Evolutionary conservation across 2,888 invertebrate genomes (phyloP), one percentile per base, ranked within the genome.

Genomic region (Diploptera punctata): DNA sequence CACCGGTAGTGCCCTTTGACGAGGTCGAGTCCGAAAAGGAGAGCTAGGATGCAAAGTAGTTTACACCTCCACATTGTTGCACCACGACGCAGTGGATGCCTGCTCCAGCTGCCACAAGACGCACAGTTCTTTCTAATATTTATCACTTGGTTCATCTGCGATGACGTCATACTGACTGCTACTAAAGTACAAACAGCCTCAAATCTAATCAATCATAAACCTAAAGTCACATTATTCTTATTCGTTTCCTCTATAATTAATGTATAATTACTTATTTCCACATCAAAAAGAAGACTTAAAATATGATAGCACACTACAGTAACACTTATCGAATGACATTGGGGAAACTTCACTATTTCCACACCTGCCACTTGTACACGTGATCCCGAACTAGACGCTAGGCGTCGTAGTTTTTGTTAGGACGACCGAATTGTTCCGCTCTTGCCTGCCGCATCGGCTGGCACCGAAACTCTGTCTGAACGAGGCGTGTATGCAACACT

Each of bases 1-100:
- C 29, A 71, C 71, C 71, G n/a, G 71, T 71, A 21, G 44, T 67
- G 67, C 67, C 71, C 26, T 52, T 26, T 24, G 71, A 43, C 43
- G 43, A 13, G 16, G 54, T 43, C 5, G 33, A 18, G 47, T 67
- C n/a, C 67, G 67, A 54, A 67, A 1, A 71, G 67, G 0, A 71
- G 67, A 9, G 57, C 26, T 44, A 60, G 57, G 31, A 67, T 44
- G 67, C 52, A 52, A 24, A 52, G 19, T 3, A 52, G 24, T 3
- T 52, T 52, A 52, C 52, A 24, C 7, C 21, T 19, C 52, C 52
- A 52, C 52, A 24, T 52, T 24, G 52, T 21, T 5, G 24, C 21
- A 13, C 24, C 52, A 18, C 52, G 52, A 52, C 52, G 52, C 10
- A 13, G 52, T 3, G n/a, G n/a, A n/a, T n/a, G n/a, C n/a, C n/a